A percentile compares a stretch with the other conserved stretches of the same genome.
These are phyloP conservation scores for Willisornis vidua DNA, from an alignment of 2,113 vertebrate species.

Conservation along the genomic window DNA sequence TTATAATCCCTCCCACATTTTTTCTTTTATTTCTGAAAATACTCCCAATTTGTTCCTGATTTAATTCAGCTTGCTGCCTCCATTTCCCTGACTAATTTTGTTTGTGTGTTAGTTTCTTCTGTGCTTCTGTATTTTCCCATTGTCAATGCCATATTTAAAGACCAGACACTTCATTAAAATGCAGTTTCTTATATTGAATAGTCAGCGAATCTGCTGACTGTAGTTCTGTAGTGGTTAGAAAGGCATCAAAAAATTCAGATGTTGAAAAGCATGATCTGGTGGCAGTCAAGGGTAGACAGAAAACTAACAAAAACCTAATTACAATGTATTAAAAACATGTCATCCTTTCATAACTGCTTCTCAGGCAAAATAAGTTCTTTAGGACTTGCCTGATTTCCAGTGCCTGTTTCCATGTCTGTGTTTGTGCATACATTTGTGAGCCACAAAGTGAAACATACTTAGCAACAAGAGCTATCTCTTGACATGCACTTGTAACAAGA, in stretches of 20 bases:
- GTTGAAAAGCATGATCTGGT: not conserved
- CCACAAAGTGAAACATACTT: not conserved
- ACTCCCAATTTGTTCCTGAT: not conserved
- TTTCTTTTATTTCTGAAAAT: not conserved
- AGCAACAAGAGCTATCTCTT: not conserved
- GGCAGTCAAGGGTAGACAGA: not conserved
- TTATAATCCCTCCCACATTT: not conserved
- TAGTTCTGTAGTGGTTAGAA: not conserved
- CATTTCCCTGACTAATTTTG: not conserved
- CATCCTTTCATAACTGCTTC: not conserved
- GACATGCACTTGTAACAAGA: not conserved
- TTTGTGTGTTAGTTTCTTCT: not conserved
- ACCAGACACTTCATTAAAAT: not conserved
- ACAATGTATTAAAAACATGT: not conserved
- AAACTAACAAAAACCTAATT: not conserved
- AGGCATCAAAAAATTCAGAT: not conserved
- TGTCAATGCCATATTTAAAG: not conserved
- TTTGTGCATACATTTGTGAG: not conserved
- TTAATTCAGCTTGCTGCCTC: not conserved
- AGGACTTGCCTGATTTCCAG: not conserved
- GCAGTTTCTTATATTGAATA: not conserved
- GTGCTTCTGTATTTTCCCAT: not conserved
- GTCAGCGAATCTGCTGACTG: not conserved
- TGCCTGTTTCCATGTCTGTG: not conserved
- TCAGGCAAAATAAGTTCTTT: not conserved